Conservation (phyloP, 1,140 invertebrate species). For the Charaxes varanes region DNA sequence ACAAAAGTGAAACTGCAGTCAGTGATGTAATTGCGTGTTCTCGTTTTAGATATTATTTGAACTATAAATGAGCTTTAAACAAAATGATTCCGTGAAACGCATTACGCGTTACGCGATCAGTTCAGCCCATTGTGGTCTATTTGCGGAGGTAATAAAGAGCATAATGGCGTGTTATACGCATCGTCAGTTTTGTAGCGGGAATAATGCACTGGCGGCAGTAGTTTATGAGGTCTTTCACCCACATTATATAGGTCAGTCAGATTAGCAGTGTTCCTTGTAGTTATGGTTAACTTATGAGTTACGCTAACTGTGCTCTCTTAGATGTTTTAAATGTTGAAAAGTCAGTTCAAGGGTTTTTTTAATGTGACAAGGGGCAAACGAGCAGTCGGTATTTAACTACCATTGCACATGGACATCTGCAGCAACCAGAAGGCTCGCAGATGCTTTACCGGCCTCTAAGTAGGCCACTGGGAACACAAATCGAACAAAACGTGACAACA, state of each 20-base stretch:
- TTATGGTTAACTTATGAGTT: conserved; percentile 17
- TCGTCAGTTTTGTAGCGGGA: conserved; percentile 31
- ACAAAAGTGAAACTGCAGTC: conserved; percentile 29
- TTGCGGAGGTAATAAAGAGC: conserved; percentile 28
- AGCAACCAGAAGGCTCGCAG: too few species aligned
- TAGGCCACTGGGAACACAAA: too few species aligned
- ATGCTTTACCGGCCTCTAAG: too few species aligned
- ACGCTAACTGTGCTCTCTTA: too few species aligned
- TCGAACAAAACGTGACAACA: too few species aligned
- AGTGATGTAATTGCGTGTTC: conserved; percentile 32
- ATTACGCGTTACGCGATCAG: conserved; percentile 23
- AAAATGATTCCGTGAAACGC: conserved; percentile 52
- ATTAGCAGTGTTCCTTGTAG: conserved; percentile 53
- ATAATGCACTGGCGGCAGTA: conserved; percentile 58
- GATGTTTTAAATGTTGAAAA: too few species aligned
- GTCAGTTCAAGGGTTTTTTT: too few species aligned
- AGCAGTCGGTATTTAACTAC: too few species aligned
- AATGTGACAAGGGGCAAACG: too few species aligned
- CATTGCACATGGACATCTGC: too few species aligned
- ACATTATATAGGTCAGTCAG: conserved; percentile 69
- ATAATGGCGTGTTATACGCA: conserved; percentile 32
- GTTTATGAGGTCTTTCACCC: conserved; percentile 72
- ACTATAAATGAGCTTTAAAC: conserved; percentile 45
- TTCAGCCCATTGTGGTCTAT: conserved; percentile 31
- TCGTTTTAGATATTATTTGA: conserved; percentile 46